A percentile compares a stretch with the other conserved stretches of the same genome.
phyloP scores from a whole-genome alignment of 2,113 vertebrate species.

The Heloderma charlesbogerti region DNA sequence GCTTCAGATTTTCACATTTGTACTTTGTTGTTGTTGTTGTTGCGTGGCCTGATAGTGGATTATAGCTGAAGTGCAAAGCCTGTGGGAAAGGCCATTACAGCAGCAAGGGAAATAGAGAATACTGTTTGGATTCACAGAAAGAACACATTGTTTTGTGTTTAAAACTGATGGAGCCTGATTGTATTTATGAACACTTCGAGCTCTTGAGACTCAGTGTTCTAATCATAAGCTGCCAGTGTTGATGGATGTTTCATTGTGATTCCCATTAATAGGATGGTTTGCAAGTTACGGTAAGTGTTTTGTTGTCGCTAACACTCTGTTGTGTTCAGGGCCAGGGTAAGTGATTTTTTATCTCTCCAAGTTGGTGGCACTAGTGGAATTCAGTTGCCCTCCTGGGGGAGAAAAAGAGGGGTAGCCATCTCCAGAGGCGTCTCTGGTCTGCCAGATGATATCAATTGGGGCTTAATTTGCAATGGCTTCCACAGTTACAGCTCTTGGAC shows the following conservation, averaged over 20 bases:
- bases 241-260: slow-evolving; percentile 17
- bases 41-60: slow-evolving; percentile 20
- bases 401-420: slow-evolving; percentile 11
- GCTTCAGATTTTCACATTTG: slow-evolving; percentile 4
- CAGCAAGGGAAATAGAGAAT: neutral
- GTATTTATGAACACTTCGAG: slow-evolving; percentile 11
- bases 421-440: slow-evolving; percentile 12
- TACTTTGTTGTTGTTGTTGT: neutral
- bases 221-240: neutral
- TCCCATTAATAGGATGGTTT: slow-evolving; percentile 10
- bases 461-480: slow-evolving; percentile 39
- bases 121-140: slow-evolving; percentile 27
- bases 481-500: neutral
- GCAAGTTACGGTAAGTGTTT: slow-evolving; percentile 28
- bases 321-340: slow-evolving; percentile 35
- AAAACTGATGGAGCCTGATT: slow-evolving; percentile 21
- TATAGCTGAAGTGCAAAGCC: slow-evolving; percentile 25
- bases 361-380: slow-evolving; percentile 4
- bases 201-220: neutral
- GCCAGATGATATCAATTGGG: slow-evolving; percentile 35
- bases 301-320: slow-evolving; percentile 9
- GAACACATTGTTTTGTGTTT: slow-evolving; percentile 3
- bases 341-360: slow-evolving; percentile 17
- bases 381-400: slow-evolving; percentile 34
- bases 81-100: slow-evolving; percentile 18